phyloP scores from a whole-genome alignment of 1,140 invertebrate species.

The Rhopalosiphum maidis region DNA sequence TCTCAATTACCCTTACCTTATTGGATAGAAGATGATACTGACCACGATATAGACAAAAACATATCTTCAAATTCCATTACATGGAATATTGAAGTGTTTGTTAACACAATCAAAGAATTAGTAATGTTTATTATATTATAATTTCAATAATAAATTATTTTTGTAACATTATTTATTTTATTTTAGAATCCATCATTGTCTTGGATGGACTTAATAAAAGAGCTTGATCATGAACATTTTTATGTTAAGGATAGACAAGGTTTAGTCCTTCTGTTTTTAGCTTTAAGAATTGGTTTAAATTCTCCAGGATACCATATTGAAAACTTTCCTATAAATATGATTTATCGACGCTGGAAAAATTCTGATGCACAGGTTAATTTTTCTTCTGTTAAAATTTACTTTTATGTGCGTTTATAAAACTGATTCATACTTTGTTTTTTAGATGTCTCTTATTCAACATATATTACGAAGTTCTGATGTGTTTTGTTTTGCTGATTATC shows the following conservation, averaged over 20 bases:
- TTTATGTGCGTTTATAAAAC: constrained; percentile 55
- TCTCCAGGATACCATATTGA: constrained; percentile 74
- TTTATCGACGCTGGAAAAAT: constrained; percentile 92
- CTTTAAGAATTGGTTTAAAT: constrained; percentile 77
- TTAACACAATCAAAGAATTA: constrained; percentile 87
- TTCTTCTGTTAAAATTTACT: constrained; percentile 33
- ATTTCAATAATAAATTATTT: background rate
- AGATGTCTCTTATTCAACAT: constrained; percentile 87
- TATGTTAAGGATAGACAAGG: constrained; percentile 85
- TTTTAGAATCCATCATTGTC: constrained; percentile 74
- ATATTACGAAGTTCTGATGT: constrained; percentile 91
- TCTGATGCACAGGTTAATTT: constrained; percentile 75
- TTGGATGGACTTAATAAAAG: constrained; percentile 91
- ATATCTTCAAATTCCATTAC: constrained; percentile 65
- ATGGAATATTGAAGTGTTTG: constrained; percentile 94
- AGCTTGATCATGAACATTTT: constrained; percentile 91
- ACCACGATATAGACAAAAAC: constrained; percentile 57
- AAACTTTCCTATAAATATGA: constrained; percentile 85
- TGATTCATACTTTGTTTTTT: constrained; percentile 57
- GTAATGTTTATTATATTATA: constrained; percentile 64
- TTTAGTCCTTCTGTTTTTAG: constrained; percentile 80
- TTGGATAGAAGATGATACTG: constrained; percentile 57
- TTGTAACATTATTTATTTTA: constrained; percentile 57
- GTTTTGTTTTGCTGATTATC: constrained; percentile 92
- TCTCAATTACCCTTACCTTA: constrained; percentile 63